Evolutionary conservation across 2,888 invertebrate species (phyloP), one percentile per base, ranked within the genome.

Genomic region (Tipula vernalis): DNA sequence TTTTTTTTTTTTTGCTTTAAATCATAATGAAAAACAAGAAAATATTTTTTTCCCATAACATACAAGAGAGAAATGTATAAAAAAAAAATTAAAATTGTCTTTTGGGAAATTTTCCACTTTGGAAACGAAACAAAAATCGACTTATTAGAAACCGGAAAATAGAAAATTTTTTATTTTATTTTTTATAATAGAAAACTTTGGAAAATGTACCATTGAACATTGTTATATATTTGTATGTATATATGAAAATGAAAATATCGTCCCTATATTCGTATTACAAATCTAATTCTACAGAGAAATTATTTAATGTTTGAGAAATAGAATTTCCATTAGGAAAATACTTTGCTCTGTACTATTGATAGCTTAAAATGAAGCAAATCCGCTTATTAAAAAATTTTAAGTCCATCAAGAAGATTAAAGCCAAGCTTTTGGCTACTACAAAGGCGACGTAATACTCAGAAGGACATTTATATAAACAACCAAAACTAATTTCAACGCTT

Each of bases 51-150:
- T 71, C 28, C 4, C 10, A 57, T 15, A 57, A 15, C 51, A 15
- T 15, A n/a, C 8, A 57, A 57, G 6, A 39, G 39, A 39, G 5
- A 39, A 39, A 15, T 15, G 10, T 12, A 44, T 12, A 44, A 44
- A 44, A 57, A 51, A 57, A 57, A 71, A 8, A 71, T 28, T 28
- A 71, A 71, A 28, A 71, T 71, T 71, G 71, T 71, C 71, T 71
- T 71, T 71, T 71, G 71, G 71, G 71, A 71, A 71, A 71, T 71
- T 71, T 71, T 71, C 71, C 71, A 71, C 71, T 71, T 71, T 71
- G 28, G 28, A 71, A 28, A 71, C 71, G 71, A 71, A 71, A 71
- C 0, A 28, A 71, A 71, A 71, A 28, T 71, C 71, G 28, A 71
- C 71, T 71, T 18, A 71, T 71, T 71, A 71, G 8, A 71, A 71